Percentiles rank a stretch among this genome's conserved stretches.
Conservation (phyloP, 2,888 invertebrate species). For the Dioctria linearis region DNA sequence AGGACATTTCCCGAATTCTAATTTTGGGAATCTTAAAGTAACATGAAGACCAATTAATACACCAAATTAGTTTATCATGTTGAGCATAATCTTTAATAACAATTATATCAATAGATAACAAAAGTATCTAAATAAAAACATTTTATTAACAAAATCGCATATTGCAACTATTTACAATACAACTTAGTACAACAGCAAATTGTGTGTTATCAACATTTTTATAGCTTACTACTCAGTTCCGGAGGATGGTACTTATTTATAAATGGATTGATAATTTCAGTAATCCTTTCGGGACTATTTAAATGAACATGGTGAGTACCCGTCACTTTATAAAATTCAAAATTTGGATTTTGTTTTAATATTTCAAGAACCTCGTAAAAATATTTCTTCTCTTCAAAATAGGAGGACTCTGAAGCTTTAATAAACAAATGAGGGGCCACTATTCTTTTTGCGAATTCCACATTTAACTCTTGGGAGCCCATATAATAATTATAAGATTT, state of each 20-base stretch:
- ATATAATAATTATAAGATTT: slow-evolving; percentile 66
- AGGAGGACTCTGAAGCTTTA: slow-evolving; percentile 75
- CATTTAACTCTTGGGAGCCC: slow-evolving; percentile 70
- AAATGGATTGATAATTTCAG: slow-evolving; percentile 75
- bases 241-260: slow-evolving; percentile 67
- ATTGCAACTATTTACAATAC: no score
- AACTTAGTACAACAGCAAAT: no score
- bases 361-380: slow-evolving; percentile 74
- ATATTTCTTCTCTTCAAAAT: slow-evolving; percentile 73
- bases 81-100: no score
- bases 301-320: slow-evolving; percentile 86
- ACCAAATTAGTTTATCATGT: no score
- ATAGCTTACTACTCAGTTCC: slow-evolving; percentile 13
- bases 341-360: slow-evolving; percentile 73
- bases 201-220: not conserved
- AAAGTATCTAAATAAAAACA: no score
- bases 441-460: slow-evolving; percentile 74
- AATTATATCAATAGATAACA: no score
- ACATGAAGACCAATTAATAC: no score
- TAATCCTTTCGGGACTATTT: slow-evolving; percentile 76
- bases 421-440: slow-evolving; percentile 78
- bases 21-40: no score
- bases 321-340: slow-evolving; percentile 75
- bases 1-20: no score
- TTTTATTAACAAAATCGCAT: no score